Evolutionary conservation across 2,113 vertebrate species (phyloP), one percentile per base, ranked within the genome.

Genomic region (Cardinalis cardinalis): DNA sequence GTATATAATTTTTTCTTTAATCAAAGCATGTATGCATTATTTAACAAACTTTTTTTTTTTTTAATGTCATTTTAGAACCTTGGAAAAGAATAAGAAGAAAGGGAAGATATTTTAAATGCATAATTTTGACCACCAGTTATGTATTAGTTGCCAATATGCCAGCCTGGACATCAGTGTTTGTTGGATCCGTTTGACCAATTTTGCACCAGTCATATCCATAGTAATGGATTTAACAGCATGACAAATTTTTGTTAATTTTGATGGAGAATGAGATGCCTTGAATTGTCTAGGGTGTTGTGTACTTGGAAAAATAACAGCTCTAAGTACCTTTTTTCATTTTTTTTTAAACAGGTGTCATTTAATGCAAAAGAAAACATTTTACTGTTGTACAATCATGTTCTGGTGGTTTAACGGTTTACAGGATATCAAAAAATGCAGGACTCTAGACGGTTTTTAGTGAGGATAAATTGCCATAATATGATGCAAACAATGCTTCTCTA

Each of bases 61-160:
- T 86, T 84, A 2, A 23, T 90, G 43, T 94, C 32, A 24, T 71
- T 95, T 71, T 95, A 99, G 99, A 97, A 99, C 99, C 97, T 98
- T 99, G 98, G 99, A 99, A 98, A 99, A 99, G 97, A 99, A 99
- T 97, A 99, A 99, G 98, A 99, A 99, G 98, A 99, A 99, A 98
- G 99, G 99, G 96, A 99, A 99, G 98, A 99, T 99, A 97, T 99
- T 99, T 98, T 99, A 99, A 98, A 96, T 84, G 84, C 93, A 96
- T 94, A 87, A 32, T 89, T 86, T 92, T 97, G 96, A 98, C 97
- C 97, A 97, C 96, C 98, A 96, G 97, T 98, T 97, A 97, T 97
- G 74, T 97, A 98, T 97, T 96, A 98, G 96, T 98, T 98, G 98
- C 98, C 98, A 99, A 98, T 96, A 98, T 97, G 97, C 98, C 98